These are phyloP conservation scores for Labroides dimidiatus DNA, from an alignment of 2,797 vertebrate species.

Conservation along the genomic window DNA sequence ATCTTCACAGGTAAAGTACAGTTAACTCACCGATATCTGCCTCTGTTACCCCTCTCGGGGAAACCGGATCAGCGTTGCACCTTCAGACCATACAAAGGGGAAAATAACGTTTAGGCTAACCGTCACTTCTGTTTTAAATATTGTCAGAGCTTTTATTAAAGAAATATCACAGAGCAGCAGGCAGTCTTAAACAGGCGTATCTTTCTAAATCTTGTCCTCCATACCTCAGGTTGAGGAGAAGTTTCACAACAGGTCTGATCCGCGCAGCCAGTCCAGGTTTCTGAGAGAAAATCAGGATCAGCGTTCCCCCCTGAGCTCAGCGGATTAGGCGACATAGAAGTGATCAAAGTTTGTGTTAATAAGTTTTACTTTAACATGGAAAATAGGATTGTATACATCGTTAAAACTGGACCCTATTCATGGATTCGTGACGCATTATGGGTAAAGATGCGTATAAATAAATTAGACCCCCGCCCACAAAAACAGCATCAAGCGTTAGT, in stretches of 20 bases:
- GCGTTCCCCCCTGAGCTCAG: conserved; percentile 2
- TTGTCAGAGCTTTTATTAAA: too few species aligned
- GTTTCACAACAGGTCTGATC: not conserved
- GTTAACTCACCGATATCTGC: conserved; percentile 18
- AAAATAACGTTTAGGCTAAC: rapidly evolving
- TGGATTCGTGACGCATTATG: too few species aligned
- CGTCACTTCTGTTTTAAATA: not conserved
- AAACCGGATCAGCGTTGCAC: not conserved
- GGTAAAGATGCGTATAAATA: too few species aligned
- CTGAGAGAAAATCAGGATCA: conserved; percentile 28
- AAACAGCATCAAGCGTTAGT: too few species aligned
- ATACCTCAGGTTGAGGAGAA: not conserved
- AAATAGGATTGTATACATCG: not conserved
- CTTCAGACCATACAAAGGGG: not conserved
- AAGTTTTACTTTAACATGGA: not conserved
- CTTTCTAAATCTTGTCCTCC: not conserved
- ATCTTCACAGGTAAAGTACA: not conserved
- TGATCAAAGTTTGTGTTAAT: not conserved
- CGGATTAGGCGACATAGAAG: not conserved
- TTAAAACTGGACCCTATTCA: too few species aligned
- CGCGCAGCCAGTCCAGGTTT: conserved; percentile 1
- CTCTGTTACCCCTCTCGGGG: not conserved
- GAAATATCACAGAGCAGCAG: too few species aligned
- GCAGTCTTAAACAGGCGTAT: too few species aligned
- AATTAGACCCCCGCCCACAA: too few species aligned